phyloP scores from a whole-genome alignment of 2,113 vertebrate genomes.

The Atherinomorus stipes region DNA sequence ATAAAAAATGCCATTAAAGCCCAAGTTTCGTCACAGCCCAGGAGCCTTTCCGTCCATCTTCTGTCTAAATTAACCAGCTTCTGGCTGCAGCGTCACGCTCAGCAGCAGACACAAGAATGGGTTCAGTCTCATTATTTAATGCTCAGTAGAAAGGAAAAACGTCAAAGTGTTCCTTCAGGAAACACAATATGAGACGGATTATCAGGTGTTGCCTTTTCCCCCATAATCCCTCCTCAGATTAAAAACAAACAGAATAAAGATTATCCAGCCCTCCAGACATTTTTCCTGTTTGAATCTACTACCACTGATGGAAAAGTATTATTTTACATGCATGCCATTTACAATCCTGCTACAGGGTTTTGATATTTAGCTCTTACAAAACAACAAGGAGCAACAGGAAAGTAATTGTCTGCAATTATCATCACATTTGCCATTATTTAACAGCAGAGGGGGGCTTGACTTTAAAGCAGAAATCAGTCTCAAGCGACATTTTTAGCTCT shows the following conservation, averaged over 20 bases:
- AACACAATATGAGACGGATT: not conserved
- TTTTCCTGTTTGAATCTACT: constrained; percentile 7
- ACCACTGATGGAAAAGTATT: not conserved
- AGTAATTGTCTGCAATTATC: constrained; percentile 71
- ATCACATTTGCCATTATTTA: constrained; percentile 56
- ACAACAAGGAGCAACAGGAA: constrained; percentile 43
- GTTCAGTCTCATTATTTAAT: not conserved
- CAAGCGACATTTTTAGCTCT: constrained; percentile 19
- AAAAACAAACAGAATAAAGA: constrained; percentile 30
- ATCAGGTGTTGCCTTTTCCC: not conserved
- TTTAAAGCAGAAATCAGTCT: constrained; percentile 49
- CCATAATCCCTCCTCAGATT: constrained; percentile 22
- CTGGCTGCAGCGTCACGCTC: not conserved
- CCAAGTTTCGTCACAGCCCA: not conserved
- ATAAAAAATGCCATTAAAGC: too few species aligned
- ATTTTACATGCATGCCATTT: constrained; percentile 13
- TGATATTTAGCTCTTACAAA: constrained; percentile 45
- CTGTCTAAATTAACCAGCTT: not conserved
- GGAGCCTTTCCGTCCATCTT: not conserved
- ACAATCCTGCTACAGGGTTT: not conserved
- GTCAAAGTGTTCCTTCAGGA: not conserved
- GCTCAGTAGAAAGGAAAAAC: not conserved
- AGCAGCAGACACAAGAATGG: not conserved
- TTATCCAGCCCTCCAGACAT: constrained; percentile 10
- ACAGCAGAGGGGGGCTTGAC: constrained; percentile 43